These are phyloP conservation scores for Steinernema carpocapsae DNA, from an alignment of 2,888 invertebrate species.

Conservation along the genomic window DNA sequence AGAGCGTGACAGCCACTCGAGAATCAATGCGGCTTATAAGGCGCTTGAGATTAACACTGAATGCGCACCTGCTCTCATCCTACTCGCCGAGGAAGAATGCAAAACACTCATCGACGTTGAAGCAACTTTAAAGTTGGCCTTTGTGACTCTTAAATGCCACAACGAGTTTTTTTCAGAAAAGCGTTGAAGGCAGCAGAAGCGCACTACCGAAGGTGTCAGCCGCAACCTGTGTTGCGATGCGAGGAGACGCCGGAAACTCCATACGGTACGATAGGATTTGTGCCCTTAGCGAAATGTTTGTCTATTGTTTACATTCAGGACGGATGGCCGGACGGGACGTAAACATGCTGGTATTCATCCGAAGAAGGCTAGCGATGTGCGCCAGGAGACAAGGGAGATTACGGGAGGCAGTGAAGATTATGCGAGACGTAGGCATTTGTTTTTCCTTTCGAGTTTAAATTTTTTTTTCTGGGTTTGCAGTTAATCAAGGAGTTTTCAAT, in stretches of 20 bases:
- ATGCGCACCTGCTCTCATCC: slow-evolving; percentile 89
- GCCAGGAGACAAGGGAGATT: slow-evolving; percentile 89
- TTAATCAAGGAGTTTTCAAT: slow-evolving; percentile 94
- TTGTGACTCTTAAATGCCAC: slow-evolving; percentile 70
- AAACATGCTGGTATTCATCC: slow-evolving; percentile 90
- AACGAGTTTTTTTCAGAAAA: slow-evolving; percentile 79
- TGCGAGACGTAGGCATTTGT: slow-evolving; percentile 79
- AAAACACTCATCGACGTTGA: slow-evolving; percentile 81
- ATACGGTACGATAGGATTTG: slow-evolving; percentile 26
- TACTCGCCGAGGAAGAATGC: slow-evolving; percentile 91
- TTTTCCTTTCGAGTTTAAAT: slow-evolving; percentile 3
- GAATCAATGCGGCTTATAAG: slow-evolving; percentile 87
- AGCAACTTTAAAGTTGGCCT: slow-evolving; percentile 52
- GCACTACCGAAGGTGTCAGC: slow-evolving; percentile 78
- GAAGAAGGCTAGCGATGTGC: slow-evolving; percentile 88
- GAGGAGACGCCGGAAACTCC: slow-evolving; percentile 16
- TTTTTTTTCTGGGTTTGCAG: slow-evolving; percentile 69
- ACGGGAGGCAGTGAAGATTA: slow-evolving; percentile 93
- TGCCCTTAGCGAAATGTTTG: neutral
- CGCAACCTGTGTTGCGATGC: slow-evolving; percentile 2
- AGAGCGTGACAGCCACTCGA: slow-evolving; percentile 86
- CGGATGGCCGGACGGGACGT: slow-evolving; percentile 79
- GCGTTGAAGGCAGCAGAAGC: slow-evolving; percentile 84
- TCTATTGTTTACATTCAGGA: neutral
- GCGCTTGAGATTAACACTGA: slow-evolving; percentile 77